These are phyloP conservation scores for Microtus pennsylvanicus DNA, from an alignment of 2,113 vertebrate species.

Conservation along the genomic window DNA sequence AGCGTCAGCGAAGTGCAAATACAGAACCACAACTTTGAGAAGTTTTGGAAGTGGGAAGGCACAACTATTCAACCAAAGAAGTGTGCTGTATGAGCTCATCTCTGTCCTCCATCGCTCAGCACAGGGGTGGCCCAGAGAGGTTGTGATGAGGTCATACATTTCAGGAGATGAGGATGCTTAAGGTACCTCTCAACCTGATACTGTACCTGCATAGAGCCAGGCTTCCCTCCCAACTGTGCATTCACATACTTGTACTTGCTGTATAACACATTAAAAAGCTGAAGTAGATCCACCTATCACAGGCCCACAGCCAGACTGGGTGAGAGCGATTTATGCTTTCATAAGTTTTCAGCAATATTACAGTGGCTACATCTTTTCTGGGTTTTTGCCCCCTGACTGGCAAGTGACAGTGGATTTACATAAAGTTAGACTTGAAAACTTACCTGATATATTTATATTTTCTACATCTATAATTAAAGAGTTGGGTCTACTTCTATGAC, in stretches of 20 bases:
- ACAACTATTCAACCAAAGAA: neutral
- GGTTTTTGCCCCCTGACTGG: neutral
- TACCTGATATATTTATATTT: neutral
- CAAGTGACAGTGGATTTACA: conserved; percentile 10
- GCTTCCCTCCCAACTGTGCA: neutral
- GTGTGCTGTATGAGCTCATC: neutral
- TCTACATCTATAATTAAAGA: neutral
- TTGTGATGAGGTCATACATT: neutral
- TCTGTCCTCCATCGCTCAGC: neutral
- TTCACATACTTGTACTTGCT: neutral
- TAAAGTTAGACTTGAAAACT: conserved; percentile 13
- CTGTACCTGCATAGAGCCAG: neutral
- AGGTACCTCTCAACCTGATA: neutral
- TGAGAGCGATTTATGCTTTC: neutral
- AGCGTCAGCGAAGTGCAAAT: conserved; percentile 10
- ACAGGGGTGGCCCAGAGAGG: neutral
- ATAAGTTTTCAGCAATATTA: conserved; percentile 25
- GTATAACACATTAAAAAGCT: neutral
- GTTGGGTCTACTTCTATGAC: neutral
- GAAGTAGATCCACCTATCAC: neutral
- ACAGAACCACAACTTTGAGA: neutral
- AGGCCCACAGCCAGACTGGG: neutral
- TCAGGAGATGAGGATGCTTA: neutral
- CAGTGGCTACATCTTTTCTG: neutral
- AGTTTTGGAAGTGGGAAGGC: neutral